Evolutionary conservation across 2,113 vertebrate genomes (phyloP), one percentile per base, ranked within the genome.

Genomic region (Emberiza fucata): DNA sequence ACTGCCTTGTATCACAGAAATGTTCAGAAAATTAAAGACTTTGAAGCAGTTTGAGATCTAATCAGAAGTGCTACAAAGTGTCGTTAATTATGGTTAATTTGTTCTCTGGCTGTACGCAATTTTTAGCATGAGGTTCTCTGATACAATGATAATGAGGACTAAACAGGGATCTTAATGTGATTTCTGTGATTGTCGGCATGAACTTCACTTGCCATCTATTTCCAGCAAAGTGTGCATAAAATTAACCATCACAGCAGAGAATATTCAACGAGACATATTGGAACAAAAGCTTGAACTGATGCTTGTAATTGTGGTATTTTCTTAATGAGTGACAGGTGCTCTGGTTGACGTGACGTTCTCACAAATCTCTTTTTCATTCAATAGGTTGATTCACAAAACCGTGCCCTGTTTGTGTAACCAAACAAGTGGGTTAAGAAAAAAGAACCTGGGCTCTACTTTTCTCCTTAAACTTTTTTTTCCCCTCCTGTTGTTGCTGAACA

Each of bases 11-110:
- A 61, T 31, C 51, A 12, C 64, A 90, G 69, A 86, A 88, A 73
- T 15, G 27, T 72, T 76, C 71, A 63, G 86, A 93, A 90, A 90
- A 94, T 91, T 54, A 68, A 92, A 91, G 92, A 82, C 88, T 94
- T 71, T 82, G 78, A 94, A 97, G 95, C 88, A 88, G 64, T 96
- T 86, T 54, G 79, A 96, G 91, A 95, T 94, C 68, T 94, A 88
- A 96, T 95, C 95, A 96, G 76, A 95, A 94, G 86, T 81, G 82
- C 95, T 94, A 73, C 88, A 63, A 81, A 91, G 88, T 94, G 91
- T 70, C 20, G 92, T 94, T 96, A 94, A 96, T 97, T 93, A 88
- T n/a, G 60, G 88, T 68, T 96, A 94, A 95, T 97, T 94, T 95
- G 87, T 91, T 95, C 93, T 81, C 83, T 90, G 87, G 81, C 86